Conservation (phyloP, 2,888 invertebrate species). For the Protonemura montana region DNA sequence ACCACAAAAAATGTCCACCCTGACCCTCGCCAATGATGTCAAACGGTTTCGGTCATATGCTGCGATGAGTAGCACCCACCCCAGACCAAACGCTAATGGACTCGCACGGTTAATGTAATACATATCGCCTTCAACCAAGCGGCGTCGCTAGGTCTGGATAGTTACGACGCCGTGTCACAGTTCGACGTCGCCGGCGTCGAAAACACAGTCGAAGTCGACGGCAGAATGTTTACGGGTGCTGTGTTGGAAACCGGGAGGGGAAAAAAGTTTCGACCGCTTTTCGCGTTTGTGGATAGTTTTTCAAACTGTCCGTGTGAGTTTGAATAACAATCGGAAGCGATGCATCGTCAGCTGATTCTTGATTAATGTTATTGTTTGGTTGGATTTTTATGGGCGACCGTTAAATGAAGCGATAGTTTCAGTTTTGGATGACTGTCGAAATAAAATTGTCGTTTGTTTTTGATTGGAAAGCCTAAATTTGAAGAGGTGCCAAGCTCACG, state of each 20-base stretch:
- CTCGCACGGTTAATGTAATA: background rate
- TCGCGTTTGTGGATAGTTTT: background rate
- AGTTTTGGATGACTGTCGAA: too few species aligned
- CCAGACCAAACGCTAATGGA: background rate
- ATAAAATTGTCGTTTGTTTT: too few species aligned
- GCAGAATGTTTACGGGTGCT: background rate
- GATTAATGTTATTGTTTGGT: background rate
- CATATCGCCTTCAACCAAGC: background rate
- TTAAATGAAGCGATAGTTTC: background rate
- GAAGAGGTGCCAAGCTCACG: too few species aligned
- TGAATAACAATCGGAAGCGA: background rate
- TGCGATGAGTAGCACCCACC: background rate
- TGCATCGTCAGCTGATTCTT: background rate
- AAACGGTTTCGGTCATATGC: too few species aligned
- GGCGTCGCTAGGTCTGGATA: background rate
- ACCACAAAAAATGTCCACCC: background rate
- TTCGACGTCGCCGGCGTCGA: background rate
- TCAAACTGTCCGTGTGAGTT: background rate
- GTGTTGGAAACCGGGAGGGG: background rate
- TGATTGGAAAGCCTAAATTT: too few species aligned
- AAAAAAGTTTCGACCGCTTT: background rate
- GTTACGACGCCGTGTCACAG: background rate
- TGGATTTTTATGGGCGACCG: background rate
- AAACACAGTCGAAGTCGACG: background rate
- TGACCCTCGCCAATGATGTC: background rate